Conservation (phyloP, 2,888 invertebrate species). For the Conistra vaccinii region DNA sequence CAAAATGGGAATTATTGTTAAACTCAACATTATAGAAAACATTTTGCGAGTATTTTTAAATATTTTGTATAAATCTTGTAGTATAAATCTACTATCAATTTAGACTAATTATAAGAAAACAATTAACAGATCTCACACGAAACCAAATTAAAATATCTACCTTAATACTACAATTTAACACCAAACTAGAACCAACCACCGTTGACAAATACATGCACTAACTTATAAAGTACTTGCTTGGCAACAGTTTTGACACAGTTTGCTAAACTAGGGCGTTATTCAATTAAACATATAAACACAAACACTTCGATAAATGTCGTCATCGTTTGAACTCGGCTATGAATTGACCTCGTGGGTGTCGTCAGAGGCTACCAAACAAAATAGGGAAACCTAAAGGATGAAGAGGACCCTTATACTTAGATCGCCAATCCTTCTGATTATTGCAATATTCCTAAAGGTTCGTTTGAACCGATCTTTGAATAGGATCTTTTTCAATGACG, state of each 20-base stretch:
- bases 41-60: not conserved
- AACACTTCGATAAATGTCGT: conserved; percentile 37
- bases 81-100: not conserved
- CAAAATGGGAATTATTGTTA: not conserved
- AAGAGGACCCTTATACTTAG: conserved; percentile 23
- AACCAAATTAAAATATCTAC: conserved; percentile 4
- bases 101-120: not conserved
- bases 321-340: conserved; percentile 22
- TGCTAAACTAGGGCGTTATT: conserved; percentile 46
- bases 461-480: conserved; percentile 45
- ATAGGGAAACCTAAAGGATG: conserved; percentile 10
- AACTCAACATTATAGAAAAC: not conserved
- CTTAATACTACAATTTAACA: not conserved
- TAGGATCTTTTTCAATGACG: conserved; percentile 26
- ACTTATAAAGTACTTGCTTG: conserved; percentile 1
- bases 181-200: not conserved
- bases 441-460: conserved; percentile 36
- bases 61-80: not conserved
- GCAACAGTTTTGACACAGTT: conserved; percentile 39
- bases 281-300: conserved; percentile 28
- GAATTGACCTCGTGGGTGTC: conserved; percentile 19
- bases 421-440: conserved; percentile 36
- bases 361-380: conserved; percentile 13
- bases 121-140: not conserved
- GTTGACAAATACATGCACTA: conserved; percentile 20